Base-by-base conservation (phyloP, 2,113 vertebrate genomes). In the Amphiprion ocellaris region DNA sequence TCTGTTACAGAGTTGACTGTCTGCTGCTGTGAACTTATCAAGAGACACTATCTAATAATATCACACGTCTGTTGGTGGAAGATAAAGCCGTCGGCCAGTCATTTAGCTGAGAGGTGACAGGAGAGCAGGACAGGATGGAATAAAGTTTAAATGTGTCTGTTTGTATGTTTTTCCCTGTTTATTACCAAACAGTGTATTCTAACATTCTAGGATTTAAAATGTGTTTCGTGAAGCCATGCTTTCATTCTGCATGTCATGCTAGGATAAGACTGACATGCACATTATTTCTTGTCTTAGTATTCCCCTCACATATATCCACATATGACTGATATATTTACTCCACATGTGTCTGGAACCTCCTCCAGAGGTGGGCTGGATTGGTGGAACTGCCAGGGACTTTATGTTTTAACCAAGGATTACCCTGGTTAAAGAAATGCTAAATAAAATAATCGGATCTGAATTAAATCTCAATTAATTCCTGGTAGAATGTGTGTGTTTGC, bases 51-150 rank as follows among this genome's bases (percentile, higher is more conserved):
- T 77, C 76, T 77, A 49, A 74, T 73, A 84, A 65, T 73, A 69
- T 72, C 71, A 64, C 52, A 0, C 62, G 49, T 80, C 58, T 79
- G 69, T 69, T 58, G 41, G 67, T 82, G 67, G 63, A 74, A 76
- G 69, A 79, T 65, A 56, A 77, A 86, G 71, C 74, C 19, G 5
- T 1, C 0, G 30, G 71, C 53, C 58, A 63, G 79, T 88, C 72
- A 80, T 49, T 44, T 7, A 23, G 56, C 50, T 33, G 47, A 55
- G 39, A 60, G 61, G 14, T 73, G 0, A 3, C 53, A 56, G 21
- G 1, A 24, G 24, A 59, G 59, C 33, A 33, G 2, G 15, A 10
- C 2, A 26, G 23, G 62, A 49, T 10, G 8, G 33, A 37, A 37
- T 5, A 37, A 37, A 23, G 21, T 52, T 37, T 23, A 19, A 33